Conservation (phyloP, 2,888 invertebrate genomes). For the Hololepta plana region DNA sequence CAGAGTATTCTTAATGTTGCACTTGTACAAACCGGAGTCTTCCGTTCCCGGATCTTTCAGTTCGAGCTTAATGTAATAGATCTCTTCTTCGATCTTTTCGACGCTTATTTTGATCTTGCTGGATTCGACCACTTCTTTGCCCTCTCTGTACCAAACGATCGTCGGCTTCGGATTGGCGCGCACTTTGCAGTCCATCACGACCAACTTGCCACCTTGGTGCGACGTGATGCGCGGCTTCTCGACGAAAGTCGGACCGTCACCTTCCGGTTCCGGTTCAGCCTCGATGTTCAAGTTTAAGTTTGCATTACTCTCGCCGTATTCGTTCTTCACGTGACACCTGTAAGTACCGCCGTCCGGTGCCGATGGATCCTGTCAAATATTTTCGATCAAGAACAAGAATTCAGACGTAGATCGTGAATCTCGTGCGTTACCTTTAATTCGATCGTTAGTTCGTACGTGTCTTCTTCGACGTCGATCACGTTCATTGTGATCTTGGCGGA, state of each 20-base stretch:
- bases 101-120: conserved; percentile 64
- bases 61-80: conserved; percentile 76
- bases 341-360: conserved; percentile 73
- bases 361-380: conserved; percentile 45
- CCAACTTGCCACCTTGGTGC: conserved; percentile 63
- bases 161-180: conserved; percentile 61
- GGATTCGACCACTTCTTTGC: conserved; percentile 59
- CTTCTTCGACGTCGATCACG: conserved; percentile 59
- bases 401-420: too few species aligned
- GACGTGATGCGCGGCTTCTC: conserved; percentile 80
- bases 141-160: conserved; percentile 70
- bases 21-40: conserved; percentile 96
- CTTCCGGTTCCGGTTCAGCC: conserved; percentile 86
- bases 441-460: conserved; percentile 71
- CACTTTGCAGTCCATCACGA: conserved; percentile 76
- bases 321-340: conserved; percentile 88
- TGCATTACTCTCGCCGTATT: conserved; percentile 92
- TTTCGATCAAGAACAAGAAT: background rate
- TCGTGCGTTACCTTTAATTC: conserved; percentile 50
- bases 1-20: conserved; percentile 88
- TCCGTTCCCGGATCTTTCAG: conserved; percentile 80
- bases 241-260: conserved; percentile 86
- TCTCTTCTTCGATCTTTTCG: conserved; percentile 53
- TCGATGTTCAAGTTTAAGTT: conserved; percentile 94
- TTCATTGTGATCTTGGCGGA: conserved; percentile 70